Percentiles rank a stretch among this genome's conserved stretches.
Conservation (phyloP, 1,140 invertebrate species). For the Eriocheir sinensis region DNA sequence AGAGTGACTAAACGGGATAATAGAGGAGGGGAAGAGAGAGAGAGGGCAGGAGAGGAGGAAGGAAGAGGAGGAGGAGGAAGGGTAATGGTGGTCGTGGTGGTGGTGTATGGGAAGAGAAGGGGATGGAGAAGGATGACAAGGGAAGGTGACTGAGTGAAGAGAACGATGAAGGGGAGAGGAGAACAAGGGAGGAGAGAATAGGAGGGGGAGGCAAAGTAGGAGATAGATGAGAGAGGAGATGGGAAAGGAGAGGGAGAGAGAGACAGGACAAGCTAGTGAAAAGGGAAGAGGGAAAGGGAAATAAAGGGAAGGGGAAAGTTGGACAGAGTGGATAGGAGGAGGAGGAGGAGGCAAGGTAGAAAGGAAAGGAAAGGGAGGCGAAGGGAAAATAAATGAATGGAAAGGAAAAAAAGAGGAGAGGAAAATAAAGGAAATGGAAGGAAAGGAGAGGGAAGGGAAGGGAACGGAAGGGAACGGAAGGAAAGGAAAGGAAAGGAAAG, state of each 20-base stretch:
- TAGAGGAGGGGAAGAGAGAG: constrained; percentile 16
- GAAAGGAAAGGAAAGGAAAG: neutral
- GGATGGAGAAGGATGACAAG: neutral
- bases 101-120: neutral
- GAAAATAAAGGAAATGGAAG: neutral
- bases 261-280: neutral
- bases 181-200: neutral
- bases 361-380: neutral
- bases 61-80: neutral
- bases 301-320: neutral
- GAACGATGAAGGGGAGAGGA: neutral
- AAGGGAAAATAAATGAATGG: neutral
- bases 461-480: neutral
- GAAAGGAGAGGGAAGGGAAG: neutral
- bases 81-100: neutral
- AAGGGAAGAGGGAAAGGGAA: neutral
- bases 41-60: neutral
- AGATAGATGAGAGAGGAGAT: too few relatives aligned
- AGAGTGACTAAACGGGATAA: neutral
- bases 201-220: neutral
- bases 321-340: neutral
- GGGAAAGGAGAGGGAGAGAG: neutral
- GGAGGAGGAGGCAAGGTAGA: neutral
- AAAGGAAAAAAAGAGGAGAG: neutral
- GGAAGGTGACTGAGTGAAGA: neutral